A percentile compares a stretch with the other conserved stretches of the same genome.
phyloP scores from a whole-genome alignment of 2,113 vertebrate genomes.

The Thamnaconus septentrionalis region DNA sequence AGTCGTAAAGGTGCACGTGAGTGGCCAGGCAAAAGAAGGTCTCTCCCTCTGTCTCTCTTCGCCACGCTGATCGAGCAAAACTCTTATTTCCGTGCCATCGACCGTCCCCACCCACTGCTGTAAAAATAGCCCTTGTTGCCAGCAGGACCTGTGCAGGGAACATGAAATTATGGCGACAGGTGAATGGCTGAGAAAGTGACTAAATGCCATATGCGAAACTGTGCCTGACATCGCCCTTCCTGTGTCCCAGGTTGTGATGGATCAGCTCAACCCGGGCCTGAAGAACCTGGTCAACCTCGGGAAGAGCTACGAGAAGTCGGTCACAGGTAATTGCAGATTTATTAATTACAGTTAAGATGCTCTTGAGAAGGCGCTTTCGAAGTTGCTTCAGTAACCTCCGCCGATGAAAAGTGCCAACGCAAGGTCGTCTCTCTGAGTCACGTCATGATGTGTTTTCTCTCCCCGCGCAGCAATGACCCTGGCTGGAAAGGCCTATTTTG shows the following conservation, averaged over 20 bases:
- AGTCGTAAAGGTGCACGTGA: slow-evolving; percentile 35
- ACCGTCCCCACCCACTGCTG: slow-evolving; percentile 34
- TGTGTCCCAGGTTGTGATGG: slow-evolving; percentile 91
- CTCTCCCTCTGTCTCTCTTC: slow-evolving; percentile 52
- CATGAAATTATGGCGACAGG: no score
- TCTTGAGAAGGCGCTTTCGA: no score
- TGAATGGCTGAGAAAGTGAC: no score
- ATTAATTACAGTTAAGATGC: no score
- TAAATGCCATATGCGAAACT: neutral
- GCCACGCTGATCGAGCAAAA: slow-evolving; percentile 46
- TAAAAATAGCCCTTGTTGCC: slow-evolving; percentile 31
- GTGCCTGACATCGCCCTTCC: slow-evolving; percentile 24
- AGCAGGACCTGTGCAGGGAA: no score
- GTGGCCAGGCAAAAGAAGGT: slow-evolving; percentile 66
- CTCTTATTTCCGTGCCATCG: slow-evolving; percentile 24
- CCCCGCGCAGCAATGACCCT: slow-evolving; percentile 83
- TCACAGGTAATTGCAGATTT: slow-evolving; percentile 83
- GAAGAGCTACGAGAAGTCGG: slow-evolving; percentile 95
- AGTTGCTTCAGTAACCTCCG: no score
- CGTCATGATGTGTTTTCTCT: slow-evolving; percentile 24
- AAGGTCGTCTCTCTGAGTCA: neutral
- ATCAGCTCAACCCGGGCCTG: slow-evolving; percentile 94
- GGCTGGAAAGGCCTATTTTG: slow-evolving; percentile 91
- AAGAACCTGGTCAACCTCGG: slow-evolving; percentile 95
- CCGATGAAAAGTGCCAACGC: neutral